Evolutionary conservation across 2,888 invertebrate species (phyloP), one percentile per base, ranked within the genome.

Genomic region (Ectobius pallidus): DNA sequence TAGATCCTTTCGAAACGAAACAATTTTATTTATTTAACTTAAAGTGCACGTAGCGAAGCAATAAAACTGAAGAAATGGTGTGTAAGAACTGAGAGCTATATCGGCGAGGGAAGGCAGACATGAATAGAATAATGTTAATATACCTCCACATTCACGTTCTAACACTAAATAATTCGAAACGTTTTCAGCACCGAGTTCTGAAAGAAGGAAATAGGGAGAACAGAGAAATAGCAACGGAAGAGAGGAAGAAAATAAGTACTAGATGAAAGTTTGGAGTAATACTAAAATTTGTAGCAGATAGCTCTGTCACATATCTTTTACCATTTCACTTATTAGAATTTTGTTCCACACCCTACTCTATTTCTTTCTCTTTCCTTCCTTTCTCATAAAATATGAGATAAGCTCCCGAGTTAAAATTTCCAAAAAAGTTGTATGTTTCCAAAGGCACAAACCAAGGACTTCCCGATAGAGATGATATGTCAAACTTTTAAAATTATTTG

Each of bases 1-100:
- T n/a, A n/a, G n/a, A n/a, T n/a, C n/a, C n/a, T n/a, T n/a, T n/a
- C 30, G 7, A 22, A 30, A 58, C 30, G 58, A 58, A 58, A 58
- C 30, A 30, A 14, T 58, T 58, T 58, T 58, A 58, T 58, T 58
- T 32, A 58, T 30, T 58, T 16, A 14, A n/a, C n/a, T 58, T 52
- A 14, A 32, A 32, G 14, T 58, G 27, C n/a, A n/a, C 30, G 58
- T n/a, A 58, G 30, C n/a, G n/a, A 25, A n/a, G 58, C 52, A 52
- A 58, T 58, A 58, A 58, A 58, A 58, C 30, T 58, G 27, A 58
- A 14, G 58, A 58, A 58, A 58, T 58, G 58, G 58, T 16, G 25
- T 25, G 58, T 30, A 58, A 32, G 30, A 58, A 25, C n/a, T n/a
- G 32, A 25, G 16, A 11, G 27, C 11, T 58, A 58, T 55, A 55